Base-by-base conservation (phyloP, 2,113 vertebrate species). In the Guaruba guarouba region DNA sequence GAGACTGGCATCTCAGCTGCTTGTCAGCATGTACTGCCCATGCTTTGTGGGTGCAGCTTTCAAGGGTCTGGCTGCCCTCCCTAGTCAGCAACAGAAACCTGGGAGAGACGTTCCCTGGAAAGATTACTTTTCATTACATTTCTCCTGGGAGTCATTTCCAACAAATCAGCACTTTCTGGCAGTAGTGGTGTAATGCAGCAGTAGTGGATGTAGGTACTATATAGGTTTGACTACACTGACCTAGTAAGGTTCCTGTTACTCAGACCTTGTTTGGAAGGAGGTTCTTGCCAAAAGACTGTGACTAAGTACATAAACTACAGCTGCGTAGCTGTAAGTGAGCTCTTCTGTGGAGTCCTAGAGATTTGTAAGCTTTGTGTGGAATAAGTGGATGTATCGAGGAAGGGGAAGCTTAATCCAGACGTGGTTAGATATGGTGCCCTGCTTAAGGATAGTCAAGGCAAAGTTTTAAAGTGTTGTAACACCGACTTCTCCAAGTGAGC, bases 381-480 rank as follows among this genome's bases (percentile, higher is more conserved):
- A 7, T 20, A 44, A n/a, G 16, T 25, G 48, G 18, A 13, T 54
- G 57, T 82, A 62, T 57, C 73, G 16, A 31, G 39, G 20, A 51
- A 77, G 13, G 24, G 19, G 6, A 81, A 63, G 5, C 35, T 9
- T 37, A 33, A 83, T 49, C 33, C 39, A 8, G 33, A 9, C 0
- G 0, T 13, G 63, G 11, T 54, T 43, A 2, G 39, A 18, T 62
- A 3, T 0, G 0, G 55, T 88, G 37, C 43, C 17, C 0, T 1
- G 17, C 35, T 78, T 29, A n/a, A 24, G 35, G 20, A 9, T 22
- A 63, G 44, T 5, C 13, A 15, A 14, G 20, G 37, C 64, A 14
- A 61, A 41, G 43, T 41, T 62, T 62, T 39, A 48, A 82, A 54
- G 3, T 41, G 14, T 35, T 73, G 13, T 54, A 89, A n/a, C 22